A percentile compares a stretch with the other conserved stretches of the same genome.
Conservation (phyloP, 1,140 invertebrate species). For the Pseudachorutes palmiensis region DNA sequence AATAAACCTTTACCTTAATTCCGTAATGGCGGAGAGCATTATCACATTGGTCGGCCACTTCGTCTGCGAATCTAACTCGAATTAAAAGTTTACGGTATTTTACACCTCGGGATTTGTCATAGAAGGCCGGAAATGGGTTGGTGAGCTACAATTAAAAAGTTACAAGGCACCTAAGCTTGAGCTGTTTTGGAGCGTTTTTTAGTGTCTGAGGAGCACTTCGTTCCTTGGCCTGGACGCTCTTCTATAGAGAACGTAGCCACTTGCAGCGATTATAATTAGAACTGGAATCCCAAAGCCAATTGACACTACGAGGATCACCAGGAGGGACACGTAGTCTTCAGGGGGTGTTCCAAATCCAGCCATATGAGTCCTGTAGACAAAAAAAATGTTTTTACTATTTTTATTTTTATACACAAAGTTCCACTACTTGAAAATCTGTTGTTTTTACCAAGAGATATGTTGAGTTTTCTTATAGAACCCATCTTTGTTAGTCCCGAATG, state of each 20-base stretch:
- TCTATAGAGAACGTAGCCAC: conserved; percentile 22
- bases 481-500: conserved; percentile 33
- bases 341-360: conserved; percentile 32
- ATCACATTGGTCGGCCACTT: not conserved
- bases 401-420: not conserved
- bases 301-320: conserved; percentile 27
- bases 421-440: not conserved
- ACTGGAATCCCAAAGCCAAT: conserved; percentile 36
- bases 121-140: no score
- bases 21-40: not conserved
- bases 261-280: conserved; percentile 26
- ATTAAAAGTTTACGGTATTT: no score
- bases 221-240: conserved; percentile 24
- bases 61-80: no score
- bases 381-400: not conserved
- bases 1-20: no score
- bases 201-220: conserved; percentile 27
- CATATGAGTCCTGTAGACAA: conserved; percentile 26
- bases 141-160: no score
- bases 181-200: no score
- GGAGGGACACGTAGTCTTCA: conserved; percentile 24
- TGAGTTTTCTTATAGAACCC: conserved; percentile 32
- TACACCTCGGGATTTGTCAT: no score
- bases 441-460: conserved; percentile 25
- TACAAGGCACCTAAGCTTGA: no score